Percentiles rank a stretch among this genome's conserved stretches.
These are phyloP conservation scores for Argyrosomus regius DNA, from an alignment of 2,797 vertebrate species.

Conservation along the genomic window DNA sequence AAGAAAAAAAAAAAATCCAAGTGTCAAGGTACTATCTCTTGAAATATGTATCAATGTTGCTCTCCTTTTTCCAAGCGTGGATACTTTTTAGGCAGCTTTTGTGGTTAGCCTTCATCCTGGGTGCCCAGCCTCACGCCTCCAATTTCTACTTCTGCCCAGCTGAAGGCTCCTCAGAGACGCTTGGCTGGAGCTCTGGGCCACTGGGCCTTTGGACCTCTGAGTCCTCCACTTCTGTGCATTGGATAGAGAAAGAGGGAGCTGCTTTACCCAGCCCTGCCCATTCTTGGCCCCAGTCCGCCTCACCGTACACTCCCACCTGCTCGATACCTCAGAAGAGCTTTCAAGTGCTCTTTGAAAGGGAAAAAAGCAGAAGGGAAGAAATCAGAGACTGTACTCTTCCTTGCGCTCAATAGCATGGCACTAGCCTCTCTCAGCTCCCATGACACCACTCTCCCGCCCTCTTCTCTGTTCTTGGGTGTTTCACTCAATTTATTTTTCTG, in stretches of 20 bases:
- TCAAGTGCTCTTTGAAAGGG: conserved; percentile 92
- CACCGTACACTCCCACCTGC: conserved; percentile 86
- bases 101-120: conserved; percentile 64
- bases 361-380: conserved; percentile 81
- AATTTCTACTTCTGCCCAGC: conserved; percentile 71
- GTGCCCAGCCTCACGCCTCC: conserved; percentile 54
- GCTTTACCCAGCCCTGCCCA: conserved; percentile 66
- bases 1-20: not conserved
- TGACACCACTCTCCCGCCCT: conserved; percentile 83
- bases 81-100: conserved; percentile 72
- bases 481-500: conserved; percentile 77
- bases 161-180: conserved; percentile 76
- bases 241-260: conserved; percentile 67
- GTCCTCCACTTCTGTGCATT: conserved; percentile 76
- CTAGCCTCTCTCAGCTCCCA: conserved; percentile 81
- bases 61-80: conserved; percentile 47
- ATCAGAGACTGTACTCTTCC: conserved; percentile 88
- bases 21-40: conserved; percentile 40
- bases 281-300: conserved; percentile 56
- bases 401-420: conserved; percentile 86
- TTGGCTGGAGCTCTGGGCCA: conserved; percentile 76
- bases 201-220: conserved; percentile 83
- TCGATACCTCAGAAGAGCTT: conserved; percentile 91
- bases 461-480: conserved; percentile 80
- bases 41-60: conserved; percentile 48